These are phyloP conservation scores for Pachydiplax longipennis DNA, from an alignment of 2,888 invertebrate genomes.

Conservation along the genomic window DNA sequence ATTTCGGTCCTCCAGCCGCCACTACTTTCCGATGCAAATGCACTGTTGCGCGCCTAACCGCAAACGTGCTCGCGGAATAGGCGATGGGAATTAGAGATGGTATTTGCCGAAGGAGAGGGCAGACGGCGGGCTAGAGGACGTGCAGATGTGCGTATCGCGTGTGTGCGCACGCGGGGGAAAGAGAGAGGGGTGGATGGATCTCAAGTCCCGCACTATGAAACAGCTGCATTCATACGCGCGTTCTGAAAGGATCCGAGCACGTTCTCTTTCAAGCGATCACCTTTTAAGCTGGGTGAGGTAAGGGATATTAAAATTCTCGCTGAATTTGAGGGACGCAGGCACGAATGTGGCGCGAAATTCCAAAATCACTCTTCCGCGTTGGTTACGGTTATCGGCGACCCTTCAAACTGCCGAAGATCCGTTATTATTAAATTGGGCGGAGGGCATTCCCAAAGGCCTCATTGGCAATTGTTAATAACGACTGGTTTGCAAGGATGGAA, in stretches of 20 bases:
- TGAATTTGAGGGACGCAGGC: no score
- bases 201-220: no score
- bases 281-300: background rate
- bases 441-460: background rate
- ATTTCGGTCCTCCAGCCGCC: constrained; percentile 7
- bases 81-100: constrained; percentile 33
- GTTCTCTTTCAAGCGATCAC: no score
- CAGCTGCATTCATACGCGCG: background rate
- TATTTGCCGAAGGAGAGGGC: background rate
- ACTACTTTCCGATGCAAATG: constrained; percentile 33
- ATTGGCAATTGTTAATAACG: background rate
- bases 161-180: background rate
- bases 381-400: background rate
- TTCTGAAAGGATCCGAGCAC: no score
- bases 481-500: background rate
- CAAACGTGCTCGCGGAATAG: constrained; percentile 29
- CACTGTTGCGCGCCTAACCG: constrained; percentile 36
- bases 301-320: no score
- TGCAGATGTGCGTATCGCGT: background rate
- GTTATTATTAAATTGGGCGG: background rate
- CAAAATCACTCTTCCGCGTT: background rate
- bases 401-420: background rate
- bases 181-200: background rate
- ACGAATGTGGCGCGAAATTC: background rate
- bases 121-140: background rate